Evolutionary conservation across 2,888 invertebrate genomes (phyloP).

Genomic region (Bhutanitis thaidina): DNA sequence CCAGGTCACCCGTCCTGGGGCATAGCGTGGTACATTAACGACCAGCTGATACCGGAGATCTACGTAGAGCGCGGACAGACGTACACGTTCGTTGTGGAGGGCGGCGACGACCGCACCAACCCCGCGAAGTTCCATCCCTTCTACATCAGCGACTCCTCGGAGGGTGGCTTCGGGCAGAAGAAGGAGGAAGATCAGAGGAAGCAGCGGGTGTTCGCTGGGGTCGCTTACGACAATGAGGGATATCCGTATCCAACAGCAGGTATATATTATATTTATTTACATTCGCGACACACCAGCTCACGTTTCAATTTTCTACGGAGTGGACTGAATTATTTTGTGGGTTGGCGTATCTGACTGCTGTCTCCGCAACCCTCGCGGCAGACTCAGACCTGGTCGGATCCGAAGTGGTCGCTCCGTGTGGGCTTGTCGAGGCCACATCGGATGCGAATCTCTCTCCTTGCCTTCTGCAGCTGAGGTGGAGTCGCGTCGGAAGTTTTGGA

Average conservation of each 20-base stretch:
- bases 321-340: too few species aligned
- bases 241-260: conserved; percentile 90
- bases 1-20: conserved; percentile 90
- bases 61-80: conserved; percentile 92
- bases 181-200: conserved; percentile 83
- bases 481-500: not conserved
- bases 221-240: conserved; percentile 86
- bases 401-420: too few species aligned
- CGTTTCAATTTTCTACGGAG: too few species aligned
- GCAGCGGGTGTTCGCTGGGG: conserved; percentile 90
- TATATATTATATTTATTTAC: conserved; percentile 33
- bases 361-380: too few species aligned
- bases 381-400: too few species aligned
- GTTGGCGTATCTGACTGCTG: too few species aligned
- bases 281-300: too few species aligned
- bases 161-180: conserved; percentile 93
- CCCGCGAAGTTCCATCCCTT: conserved; percentile 94
- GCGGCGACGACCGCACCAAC: conserved; percentile 88
- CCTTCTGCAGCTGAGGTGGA: too few species aligned
- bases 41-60: conserved; percentile 92
- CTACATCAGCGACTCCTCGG: conserved; percentile 92
- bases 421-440: too few species aligned
- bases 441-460: too few species aligned
- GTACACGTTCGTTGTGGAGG: conserved; percentile 92
- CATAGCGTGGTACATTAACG: conserved; percentile 96